Base-by-base conservation (phyloP, 2,888 invertebrate genomes). In the Caenorhabditis sp. region DNA sequence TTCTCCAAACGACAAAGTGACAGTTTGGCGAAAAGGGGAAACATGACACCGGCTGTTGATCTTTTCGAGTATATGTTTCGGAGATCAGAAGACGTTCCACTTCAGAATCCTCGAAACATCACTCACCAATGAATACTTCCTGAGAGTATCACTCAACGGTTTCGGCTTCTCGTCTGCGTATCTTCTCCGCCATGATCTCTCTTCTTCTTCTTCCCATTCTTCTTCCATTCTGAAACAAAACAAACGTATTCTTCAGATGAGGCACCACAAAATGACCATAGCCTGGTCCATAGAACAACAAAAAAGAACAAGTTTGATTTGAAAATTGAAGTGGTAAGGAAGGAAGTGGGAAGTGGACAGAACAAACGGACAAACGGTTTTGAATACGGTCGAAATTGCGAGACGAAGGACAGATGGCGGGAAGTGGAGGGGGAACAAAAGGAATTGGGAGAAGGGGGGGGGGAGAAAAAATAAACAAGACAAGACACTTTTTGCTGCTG, bases 401-500 rank as follows among this genome's bases (percentile, higher is more conserved):
- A 76, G 67, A 76, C 76, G 76, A 76, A 24, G 67, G 44, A 62
- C 26, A n/a, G n/a, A n/a, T n/a, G n/a, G n/a, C n/a, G n/a, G n/a
- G n/a, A n/a, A n/a, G n/a, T n/a, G n/a, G n/a, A n/a, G 28, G 18
- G 5, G 32, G 65, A 67, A 65, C 56, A 56, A 64, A 51, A 44
- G 13, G 40, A 32, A 32, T 32, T 32, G 32, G 9, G 32, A 44
- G 32, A 26, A 20, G 26, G 28, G 37, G 47, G 5, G 28, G 13
- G 62, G 64, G 58, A 74, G 69, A 56, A 62, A 67, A 80, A 72
- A 80, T 72, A 80, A 61, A 64, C 64, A 72, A 61, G 69, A 69
- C 58, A 69, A n/a, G n/a, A n/a, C 69, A 62, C 58, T 71, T 61
- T 71, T 62, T 53, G 26, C 32, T 32, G 53, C 13, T 71, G 40